Evolutionary conservation across 2,888 invertebrate species (phyloP), one percentile per base, ranked within the genome.

Genomic region (Thyatira batis): DNA sequence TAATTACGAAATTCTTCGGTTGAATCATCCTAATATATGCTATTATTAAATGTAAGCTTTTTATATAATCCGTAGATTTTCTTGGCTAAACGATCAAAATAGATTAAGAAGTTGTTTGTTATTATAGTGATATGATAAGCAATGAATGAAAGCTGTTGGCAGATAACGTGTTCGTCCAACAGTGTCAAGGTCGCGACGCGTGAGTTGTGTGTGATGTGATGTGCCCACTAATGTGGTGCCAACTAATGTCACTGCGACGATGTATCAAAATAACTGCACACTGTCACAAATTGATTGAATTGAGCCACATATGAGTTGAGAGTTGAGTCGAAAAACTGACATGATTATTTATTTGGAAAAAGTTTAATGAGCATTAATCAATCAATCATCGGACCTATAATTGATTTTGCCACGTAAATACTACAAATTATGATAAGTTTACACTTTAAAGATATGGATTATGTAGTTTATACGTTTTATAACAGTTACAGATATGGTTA

Each of bases 131-230:
- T 72, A 45, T 50, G 62, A 76, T 71, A 69, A 70, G 69, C 64
- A 67, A 69, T 85, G 82, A 84, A 85, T 83, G 84, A 80, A 82
- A 79, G 80, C 28, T 20, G 17, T 84, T 84, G 84, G 84, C 85
- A 83, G 78, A 84, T 82, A 82, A 74, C 67, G 62, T 58, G 61
- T 69, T 66, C 65, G 69, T 72, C 69, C 76, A 78, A 80, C 80
- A 85, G 80, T 82, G 87, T 86, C 87, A 87, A 86, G 87, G 87
- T 69, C 75, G 60, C 50, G 52, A 51, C 56, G 62, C 61, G 59
- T 71, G 76, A 70, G 73, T 76, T 61, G 59, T 71, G 76, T 70
- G 73, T 76, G 69, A 60, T 63, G 50, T 57, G 61, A 65, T 67
- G 61, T 51, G 56, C 56, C 45, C 48, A 39, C 39, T 39, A 39